phyloP scores from a whole-genome alignment of 92 coral and sea anemone species.

The Desmophyllum pertusum region DNA sequence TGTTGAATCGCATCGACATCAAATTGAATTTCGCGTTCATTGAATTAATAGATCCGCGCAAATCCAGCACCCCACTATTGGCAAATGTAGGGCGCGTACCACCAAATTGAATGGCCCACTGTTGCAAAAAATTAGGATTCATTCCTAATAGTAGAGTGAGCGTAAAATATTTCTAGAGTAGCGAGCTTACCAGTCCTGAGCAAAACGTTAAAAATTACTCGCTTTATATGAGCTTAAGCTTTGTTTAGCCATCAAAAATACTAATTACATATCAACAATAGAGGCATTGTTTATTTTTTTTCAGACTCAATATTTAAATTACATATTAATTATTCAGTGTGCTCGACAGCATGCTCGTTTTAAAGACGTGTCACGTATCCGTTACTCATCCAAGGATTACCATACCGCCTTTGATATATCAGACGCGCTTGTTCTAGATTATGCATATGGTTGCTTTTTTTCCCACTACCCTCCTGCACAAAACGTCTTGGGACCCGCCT shows the following conservation, averaged over 20 bases:
- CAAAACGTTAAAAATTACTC: no score
- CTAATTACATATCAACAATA: neutral
- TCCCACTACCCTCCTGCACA: neutral
- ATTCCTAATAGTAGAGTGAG: neutral
- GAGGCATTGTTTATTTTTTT: neutral
- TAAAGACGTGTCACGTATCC: neutral
- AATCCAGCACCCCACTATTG: neutral
- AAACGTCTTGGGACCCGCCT: neutral
- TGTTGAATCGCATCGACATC: neutral
- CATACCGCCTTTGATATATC: neutral
- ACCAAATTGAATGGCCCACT: constrained; percentile 2
- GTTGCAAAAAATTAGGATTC: neutral
- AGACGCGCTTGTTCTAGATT: neutral
- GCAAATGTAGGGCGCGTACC: neutral
- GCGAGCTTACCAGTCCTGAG: no score
- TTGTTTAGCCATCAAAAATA: neutral
- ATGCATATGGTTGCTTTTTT: neutral
- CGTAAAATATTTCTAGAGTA: no score
- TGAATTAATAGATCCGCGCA: neutral
- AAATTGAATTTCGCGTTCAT: neutral
- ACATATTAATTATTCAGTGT: neutral
- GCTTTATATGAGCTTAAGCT: no score
- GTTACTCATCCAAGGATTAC: neutral
- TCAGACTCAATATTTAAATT: no score
- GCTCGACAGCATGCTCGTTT: neutral